Evolutionary conservation across 2,888 invertebrate species (phyloP), one percentile per base, ranked within the genome.

Genomic region (Protodeltote pygarga): DNA sequence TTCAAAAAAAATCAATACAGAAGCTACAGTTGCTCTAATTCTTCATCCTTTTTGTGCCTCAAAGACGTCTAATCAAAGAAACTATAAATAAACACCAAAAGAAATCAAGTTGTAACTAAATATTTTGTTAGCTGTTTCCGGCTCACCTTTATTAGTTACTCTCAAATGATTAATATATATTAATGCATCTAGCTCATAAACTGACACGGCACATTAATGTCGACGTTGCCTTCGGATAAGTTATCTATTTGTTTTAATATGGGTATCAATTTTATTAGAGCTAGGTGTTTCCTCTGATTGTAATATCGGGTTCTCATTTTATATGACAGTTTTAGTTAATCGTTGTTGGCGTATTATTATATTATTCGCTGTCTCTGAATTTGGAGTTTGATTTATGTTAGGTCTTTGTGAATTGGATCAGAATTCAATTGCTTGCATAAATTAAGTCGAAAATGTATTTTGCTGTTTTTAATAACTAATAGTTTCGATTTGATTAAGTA

Each of bases 141-240:
- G 73, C 67, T 73, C 73, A 77, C 72, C 71, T 76, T 75, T 77
- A 82, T 81, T 77, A 77, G 71, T 64, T 60, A 68, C 63, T 74
- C 48, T 53, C 59, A 62, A 71, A 79, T 84, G 82, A 87, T 86
- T 81, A 82, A 87, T 86, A 70, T 77, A 75, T 75, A 81, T 79
- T 83, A 85, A 80, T 81, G 71, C 73, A 65, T 71, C 68, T 65
- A 73, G 64, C 64, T 74, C 72, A 77, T 79, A 81, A 80, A 76
- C 66, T 77, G 71, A 71, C 73, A 73, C 71, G 65, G 64, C 60
- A 73, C 78, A 79, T 84, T 83, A 83, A 77, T 79, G 85, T 82
- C 77, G 62, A 73, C 73, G 79, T 83, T 81, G 78, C 71, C 68
- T 72, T 69, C 73, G 70, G 77, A 73, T 74, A 69, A 60, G 55